These are phyloP conservation scores for Polyergus mexicanus DNA, from an alignment of 1,140 invertebrate genomes.

Conservation along the genomic window DNA sequence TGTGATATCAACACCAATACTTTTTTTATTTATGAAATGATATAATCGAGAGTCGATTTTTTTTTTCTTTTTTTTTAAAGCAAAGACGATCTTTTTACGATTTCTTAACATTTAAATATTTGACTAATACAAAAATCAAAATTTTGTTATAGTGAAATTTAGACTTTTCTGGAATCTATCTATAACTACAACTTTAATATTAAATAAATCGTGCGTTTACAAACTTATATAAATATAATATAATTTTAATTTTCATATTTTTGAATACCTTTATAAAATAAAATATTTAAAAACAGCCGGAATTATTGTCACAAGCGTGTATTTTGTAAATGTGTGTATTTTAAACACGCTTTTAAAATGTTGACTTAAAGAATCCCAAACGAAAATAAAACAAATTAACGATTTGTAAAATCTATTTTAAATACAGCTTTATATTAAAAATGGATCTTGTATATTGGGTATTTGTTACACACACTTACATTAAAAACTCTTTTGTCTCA, in stretches of 20 bases:
- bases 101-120: not conserved
- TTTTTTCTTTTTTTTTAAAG: not conserved
- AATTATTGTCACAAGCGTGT: not conserved
- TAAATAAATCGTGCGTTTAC: not conserved
- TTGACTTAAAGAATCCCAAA: not conserved
- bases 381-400: not conserved
- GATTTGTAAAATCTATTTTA: not conserved
- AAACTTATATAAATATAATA: not conserved
- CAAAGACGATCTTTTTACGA: not conserved
- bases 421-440: not conserved
- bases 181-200: not conserved
- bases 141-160: not conserved
- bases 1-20: not conserved
- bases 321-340: constrained; percentile 7
- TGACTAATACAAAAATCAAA: not conserved
- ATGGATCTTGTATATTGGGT: not conserved
- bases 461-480: not conserved
- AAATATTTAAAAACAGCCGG: not conserved
- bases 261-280: not conserved
- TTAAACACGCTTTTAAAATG: not conserved
- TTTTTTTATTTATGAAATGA: not conserved
- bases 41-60: not conserved
- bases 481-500: not conserved
- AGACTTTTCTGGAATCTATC: not conserved
- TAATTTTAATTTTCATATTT: constrained; percentile 3